Base-by-base conservation (phyloP, 2,113 vertebrate species). In the Neopipo cinnamomea region DNA sequence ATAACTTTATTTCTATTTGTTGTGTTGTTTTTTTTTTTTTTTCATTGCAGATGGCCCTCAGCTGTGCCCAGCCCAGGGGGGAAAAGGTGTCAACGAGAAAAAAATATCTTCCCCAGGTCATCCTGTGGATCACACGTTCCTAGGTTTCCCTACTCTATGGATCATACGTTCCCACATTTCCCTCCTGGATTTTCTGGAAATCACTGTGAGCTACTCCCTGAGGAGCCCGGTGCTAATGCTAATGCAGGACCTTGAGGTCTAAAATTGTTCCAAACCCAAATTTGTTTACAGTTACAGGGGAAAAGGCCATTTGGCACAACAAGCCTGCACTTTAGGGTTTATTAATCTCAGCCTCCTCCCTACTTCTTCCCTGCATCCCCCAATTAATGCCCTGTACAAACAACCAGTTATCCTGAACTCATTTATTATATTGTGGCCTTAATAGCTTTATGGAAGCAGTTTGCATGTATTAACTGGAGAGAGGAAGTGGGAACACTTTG, bases 371-470 rank as follows among this genome's bases (percentile, higher is more conserved):
- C 63, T 75, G 33, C 65, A 73, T 78, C 65, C 49, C 72, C 86
- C 93, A 89, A 72, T 95, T 93, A 95, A 76, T 59, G 73, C 70
- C 37, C 56, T 3, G 11, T 39, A 72, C 47, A 89, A 89, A 93
- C 72, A 88, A 68, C 47, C 42, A 27, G 10, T 58, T 88, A 49
- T 50, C 71, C 77, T 79, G 77, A 86, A 39, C 68, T 93, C 44
- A 76, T 96, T 96, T 92, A 67, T 88, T 88, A 46, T 70, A 71
- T 94, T 90, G 90, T 90, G 88, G n/a, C 58, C 71, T 82, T 91
- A 95, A 91, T 91, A 66, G 56, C 52, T 92, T 91, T 59, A 79
- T 74, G 74, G 86, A 81, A 86, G 82, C 67, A 50, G 59, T 92
- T 94, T 88, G 77, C 79, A 52, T 93, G 55, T 28, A 87, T 92